Evolutionary conservation across 2,888 invertebrate genomes (phyloP).

Genomic region (Linnaemya tessellans): DNA sequence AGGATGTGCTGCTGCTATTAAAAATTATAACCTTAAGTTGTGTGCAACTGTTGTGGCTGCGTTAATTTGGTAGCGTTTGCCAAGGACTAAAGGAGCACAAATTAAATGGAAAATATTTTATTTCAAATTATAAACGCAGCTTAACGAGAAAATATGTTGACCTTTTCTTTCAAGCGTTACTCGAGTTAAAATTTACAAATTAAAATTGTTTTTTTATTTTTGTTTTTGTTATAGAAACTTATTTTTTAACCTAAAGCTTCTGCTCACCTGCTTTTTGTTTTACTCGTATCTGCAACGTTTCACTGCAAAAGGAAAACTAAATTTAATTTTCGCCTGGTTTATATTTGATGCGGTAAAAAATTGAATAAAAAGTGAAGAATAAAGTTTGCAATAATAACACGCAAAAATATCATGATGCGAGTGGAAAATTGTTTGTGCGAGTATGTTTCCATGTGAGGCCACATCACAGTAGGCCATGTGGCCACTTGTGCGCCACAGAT

Average conservation of each 20-base stretch:
- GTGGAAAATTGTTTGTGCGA: slow-evolving; percentile 50
- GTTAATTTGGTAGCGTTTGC: slow-evolving; percentile 8
- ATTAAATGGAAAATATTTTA: slow-evolving; percentile 22
- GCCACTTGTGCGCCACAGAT: too few species aligned
- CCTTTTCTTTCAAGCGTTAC: slow-evolving; percentile 23
- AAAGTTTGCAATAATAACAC: slow-evolving; percentile 54
- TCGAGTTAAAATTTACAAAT: slow-evolving; percentile 20
- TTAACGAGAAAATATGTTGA: slow-evolving; percentile 26
- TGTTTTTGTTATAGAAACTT: background rate
- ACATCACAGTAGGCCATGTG: slow-evolving; percentile 23
- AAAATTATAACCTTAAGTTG: slow-evolving; percentile 51
- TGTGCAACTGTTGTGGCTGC: slow-evolving; percentile 14
- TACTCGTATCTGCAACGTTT: slow-evolving; percentile 56
- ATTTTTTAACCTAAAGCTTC: slow-evolving; percentile 23
- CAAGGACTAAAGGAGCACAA: slow-evolving; percentile 15
- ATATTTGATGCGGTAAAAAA: slow-evolving; percentile 54
- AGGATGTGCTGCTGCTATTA: slow-evolving; percentile 28
- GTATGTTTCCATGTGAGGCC: slow-evolving; percentile 29
- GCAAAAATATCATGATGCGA: slow-evolving; percentile 69
- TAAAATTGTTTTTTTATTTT: slow-evolving; percentile 24
- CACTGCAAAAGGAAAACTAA: slow-evolving; percentile 66
- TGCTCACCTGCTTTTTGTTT: slow-evolving; percentile 13
- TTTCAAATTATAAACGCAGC: slow-evolving; percentile 16
- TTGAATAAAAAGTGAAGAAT: slow-evolving; percentile 18
- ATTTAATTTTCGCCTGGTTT: slow-evolving; percentile 66